Conservation (phyloP, 2,113 vertebrate species). For the Pseudopipra pipra region DNA sequence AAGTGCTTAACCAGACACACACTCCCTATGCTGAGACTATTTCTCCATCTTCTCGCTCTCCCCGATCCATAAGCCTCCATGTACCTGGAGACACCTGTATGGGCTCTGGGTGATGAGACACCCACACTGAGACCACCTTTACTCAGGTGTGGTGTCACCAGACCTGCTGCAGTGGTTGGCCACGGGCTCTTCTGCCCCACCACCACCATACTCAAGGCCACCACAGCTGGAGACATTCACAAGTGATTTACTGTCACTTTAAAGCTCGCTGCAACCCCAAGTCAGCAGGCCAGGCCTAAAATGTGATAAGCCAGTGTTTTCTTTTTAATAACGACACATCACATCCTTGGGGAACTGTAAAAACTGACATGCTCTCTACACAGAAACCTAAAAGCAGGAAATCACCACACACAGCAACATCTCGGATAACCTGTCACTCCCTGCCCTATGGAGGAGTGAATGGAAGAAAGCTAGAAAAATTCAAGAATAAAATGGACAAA, state of each 20-base stretch:
- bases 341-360: slow-evolving; percentile 25
- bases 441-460: not conserved
- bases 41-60: not conserved
- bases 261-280: not conserved
- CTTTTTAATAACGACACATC: not conserved
- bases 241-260: not conserved
- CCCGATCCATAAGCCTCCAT: rapidly evolving
- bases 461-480: not conserved
- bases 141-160: not conserved
- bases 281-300: not conserved
- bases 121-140: rapidly evolving
- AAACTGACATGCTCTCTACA: not conserved
- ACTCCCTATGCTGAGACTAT: rapidly evolving
- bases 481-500: not conserved
- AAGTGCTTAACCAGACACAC: not conserved
- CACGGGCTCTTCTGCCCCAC: not conserved
- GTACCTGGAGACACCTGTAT: not conserved
- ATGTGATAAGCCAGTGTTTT: not conserved
- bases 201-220: not conserved
- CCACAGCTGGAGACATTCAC: rapidly evolving
- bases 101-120: not conserved
- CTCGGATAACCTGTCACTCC: not conserved
- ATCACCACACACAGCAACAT: not conserved
- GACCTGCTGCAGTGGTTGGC: not conserved
- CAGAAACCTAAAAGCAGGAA: not conserved